phyloP scores from a whole-genome alignment of 2,113 vertebrate species.

The Triplophysa siluroides region DNA sequence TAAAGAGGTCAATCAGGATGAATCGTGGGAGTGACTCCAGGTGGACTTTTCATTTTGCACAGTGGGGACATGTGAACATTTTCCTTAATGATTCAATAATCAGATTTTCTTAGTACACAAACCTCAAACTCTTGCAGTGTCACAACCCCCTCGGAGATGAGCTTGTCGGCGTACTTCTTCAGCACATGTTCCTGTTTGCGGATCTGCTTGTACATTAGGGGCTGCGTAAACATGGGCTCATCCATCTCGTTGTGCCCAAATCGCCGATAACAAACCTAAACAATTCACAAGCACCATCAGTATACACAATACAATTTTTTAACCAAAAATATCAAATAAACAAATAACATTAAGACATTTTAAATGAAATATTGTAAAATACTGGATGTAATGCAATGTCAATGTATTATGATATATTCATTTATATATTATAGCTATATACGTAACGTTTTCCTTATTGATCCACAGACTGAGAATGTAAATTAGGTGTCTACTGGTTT shows the following conservation, averaged over 20 bases:
- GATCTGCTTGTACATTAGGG: conserved; percentile 93
- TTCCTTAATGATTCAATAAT: conserved; percentile 11
- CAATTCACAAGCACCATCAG: background rate
- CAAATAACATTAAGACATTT: too few species aligned
- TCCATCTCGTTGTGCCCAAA: conserved; percentile 95
- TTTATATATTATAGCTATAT: too few species aligned
- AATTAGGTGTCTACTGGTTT: too few species aligned
- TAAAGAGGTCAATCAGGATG: conserved; percentile 17
- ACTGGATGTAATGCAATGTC: too few species aligned
- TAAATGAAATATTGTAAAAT: too few species aligned
- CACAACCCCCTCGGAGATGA: conserved; percentile 86
- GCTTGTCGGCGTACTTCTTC: conserved; percentile 86
- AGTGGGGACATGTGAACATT: background rate
- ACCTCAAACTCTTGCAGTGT: conserved; percentile 90
- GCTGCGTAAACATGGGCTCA: conserved; percentile 91
- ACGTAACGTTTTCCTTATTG: too few species aligned
- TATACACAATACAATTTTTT: background rate
- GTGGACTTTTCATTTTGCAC: conserved; percentile 3
- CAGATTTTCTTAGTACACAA: conserved; percentile 40
- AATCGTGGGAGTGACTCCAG: conserved; percentile 15
- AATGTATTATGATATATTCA: too few species aligned
- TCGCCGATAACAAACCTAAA: conserved; percentile 85
- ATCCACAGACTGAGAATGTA: too few species aligned
- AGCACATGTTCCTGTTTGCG: conserved; percentile 85
- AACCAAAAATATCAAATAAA: too few species aligned